These are phyloP conservation scores for Helostoma temminkii DNA, from an alignment of 2,797 vertebrate species.

Conservation along the genomic window DNA sequence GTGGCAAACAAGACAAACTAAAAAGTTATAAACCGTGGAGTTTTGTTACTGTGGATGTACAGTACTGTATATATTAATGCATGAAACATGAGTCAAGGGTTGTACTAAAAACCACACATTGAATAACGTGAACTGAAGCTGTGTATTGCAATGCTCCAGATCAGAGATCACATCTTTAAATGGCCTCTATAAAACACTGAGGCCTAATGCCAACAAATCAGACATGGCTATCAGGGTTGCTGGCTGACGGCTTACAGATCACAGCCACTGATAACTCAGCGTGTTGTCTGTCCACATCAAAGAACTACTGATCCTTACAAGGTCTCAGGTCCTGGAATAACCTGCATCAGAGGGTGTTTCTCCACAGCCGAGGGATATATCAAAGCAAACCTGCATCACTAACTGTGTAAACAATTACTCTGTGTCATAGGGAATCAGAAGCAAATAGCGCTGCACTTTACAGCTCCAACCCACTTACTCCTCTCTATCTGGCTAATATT, in stretches of 20 bases:
- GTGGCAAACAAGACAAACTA: conserved; percentile 4
- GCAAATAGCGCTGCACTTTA: conserved; percentile 49
- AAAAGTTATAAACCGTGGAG: not conserved
- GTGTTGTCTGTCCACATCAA: conserved; percentile 55
- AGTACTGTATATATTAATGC: conserved; percentile 1
- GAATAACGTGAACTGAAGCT: not conserved
- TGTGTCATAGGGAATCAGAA: conserved; percentile 50
- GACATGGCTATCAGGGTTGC: conserved; percentile 29
- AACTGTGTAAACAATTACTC: conserved; percentile 63
- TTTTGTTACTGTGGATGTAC: not conserved
- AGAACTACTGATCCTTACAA: conserved; percentile 47
- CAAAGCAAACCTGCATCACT: conserved; percentile 44
- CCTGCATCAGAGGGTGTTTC: conserved; percentile 41
- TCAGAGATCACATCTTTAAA: conserved; percentile 6
- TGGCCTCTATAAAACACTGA: conserved; percentile 6
- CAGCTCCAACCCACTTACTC: conserved; percentile 8
- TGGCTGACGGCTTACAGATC: conserved; percentile 48
- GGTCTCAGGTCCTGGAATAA: conserved; percentile 52
- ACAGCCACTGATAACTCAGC: conserved; percentile 51
- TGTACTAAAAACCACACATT: not conserved
- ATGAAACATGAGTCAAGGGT: not conserved
- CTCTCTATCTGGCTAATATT: conserved; percentile 46
- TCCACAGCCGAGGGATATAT: conserved; percentile 32
- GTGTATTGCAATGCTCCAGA: not conserved
- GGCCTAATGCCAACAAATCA: conserved; percentile 16